Evolutionary conservation across 2,797 vertebrate genomes (phyloP), one percentile per base, ranked within the genome.

Genomic region (Pangasius krempfi): DNA sequence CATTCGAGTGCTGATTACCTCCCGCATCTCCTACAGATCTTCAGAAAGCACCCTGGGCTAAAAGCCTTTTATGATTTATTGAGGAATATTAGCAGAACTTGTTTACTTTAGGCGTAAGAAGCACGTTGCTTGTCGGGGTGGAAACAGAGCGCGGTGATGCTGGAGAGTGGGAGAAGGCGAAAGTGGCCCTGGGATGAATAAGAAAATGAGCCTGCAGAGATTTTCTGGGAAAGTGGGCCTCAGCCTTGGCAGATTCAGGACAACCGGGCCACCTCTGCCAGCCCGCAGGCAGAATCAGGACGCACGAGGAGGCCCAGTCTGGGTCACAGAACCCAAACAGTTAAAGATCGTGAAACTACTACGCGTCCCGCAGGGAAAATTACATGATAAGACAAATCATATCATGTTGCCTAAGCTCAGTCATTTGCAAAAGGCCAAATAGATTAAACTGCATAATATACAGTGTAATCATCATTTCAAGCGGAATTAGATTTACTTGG

Each of bases 221-320:
- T 81, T 68, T 90, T 88, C 89, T 88, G 88, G 93, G 87, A 93
- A 95, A 95, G 84, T 94, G 92, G 93, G 93, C 93, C 93, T 92
- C 62, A 33, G 86, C 76, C 90, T 75, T 76, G 91, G 92, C 92
- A 93, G 87, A 94, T 92, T 93, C 89, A 88, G 94, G 93, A 91
- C 89, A 58, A 58, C 88, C 89, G 92, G 91, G 91, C 91, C 92
- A 93, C 92, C 92, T 94, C 90, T 82, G 78, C 89, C 88, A 88
- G 89, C 90, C 90, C 88, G 78, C 86, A 86, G 89, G 91, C 93
- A 84, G 86, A 85, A 91, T 62, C 62, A 87, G 90, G 91, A 89
- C 91, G 88, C 86, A 50, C 30, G 40, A 86, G 87, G 90, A 88
- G 85, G 72, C 88, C 76, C 56, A 27, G 84, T 66, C 80, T 33